Evolutionary conservation across 1,140 invertebrate genomes (phyloP).

Genomic region (Orius insidiosus): DNA sequence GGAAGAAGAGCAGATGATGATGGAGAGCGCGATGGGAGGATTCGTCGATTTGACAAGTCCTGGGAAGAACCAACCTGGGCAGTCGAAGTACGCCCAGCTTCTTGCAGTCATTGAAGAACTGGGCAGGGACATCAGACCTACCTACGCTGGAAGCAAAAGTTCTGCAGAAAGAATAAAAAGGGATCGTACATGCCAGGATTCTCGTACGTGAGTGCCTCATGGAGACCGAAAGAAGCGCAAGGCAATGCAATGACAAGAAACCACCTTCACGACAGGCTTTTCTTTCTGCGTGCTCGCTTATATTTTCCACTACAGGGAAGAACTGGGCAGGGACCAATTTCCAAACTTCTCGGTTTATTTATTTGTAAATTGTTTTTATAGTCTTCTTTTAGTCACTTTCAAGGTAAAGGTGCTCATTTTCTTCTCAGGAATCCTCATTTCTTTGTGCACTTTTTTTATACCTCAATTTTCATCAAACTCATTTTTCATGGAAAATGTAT

Average conservation of each 20-base stretch:
- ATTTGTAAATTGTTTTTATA: no score
- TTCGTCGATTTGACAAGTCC: no score
- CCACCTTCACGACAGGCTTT: not conserved
- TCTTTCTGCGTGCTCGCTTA: not conserved
- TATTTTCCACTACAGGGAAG: constrained; percentile 5
- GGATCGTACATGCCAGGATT: constrained; percentile 86
- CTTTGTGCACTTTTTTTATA: no score
- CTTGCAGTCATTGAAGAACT: constrained; percentile 91
- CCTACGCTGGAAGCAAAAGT: constrained; percentile 88
- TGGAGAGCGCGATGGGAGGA: no score
- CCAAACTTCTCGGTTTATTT: no score
- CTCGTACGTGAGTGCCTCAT: constrained; percentile 88
- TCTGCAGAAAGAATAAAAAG: constrained; percentile 87
- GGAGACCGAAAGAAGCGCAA: constrained; percentile 83
- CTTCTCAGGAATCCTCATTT: no score
- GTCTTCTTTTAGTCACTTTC: no score
- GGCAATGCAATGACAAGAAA: constrained; percentile 45
- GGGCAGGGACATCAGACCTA: constrained; percentile 88
- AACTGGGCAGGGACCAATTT: no score
- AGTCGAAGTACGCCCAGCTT: constrained; percentile 75
- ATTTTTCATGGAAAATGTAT: no score
- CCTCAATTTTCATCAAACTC: no score
- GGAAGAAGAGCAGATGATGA: no score
- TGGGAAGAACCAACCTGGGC: constrained; percentile 7
- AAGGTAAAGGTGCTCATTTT: no score